Evolutionary conservation across 2,888 invertebrate species (phyloP), one percentile per base, ranked within the genome.

Genomic region (Drosophila prostipennis): DNA sequence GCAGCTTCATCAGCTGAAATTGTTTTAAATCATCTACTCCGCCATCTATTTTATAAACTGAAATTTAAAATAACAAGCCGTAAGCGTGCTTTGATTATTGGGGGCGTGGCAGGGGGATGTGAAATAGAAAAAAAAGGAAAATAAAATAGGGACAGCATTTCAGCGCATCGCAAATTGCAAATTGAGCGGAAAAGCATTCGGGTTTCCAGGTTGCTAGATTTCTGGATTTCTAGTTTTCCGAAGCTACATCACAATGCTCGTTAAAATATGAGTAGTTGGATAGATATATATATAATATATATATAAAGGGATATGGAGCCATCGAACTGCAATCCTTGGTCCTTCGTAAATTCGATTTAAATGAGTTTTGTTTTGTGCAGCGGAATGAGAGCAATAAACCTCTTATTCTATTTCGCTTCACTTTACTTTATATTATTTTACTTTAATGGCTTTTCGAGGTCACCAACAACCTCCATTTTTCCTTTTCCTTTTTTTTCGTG

Each of bases 1-100:
- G 58, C 45, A 58, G 61, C 58, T 45, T 46, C 36, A 42, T 45
- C 53, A 54, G 10, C 26, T 19, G 59, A 78, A 78, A 78, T 78
- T 78, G 77, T 78, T 78, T 78, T 78, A 78, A 78, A 78, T 80
- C 81, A 80, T 78, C 80, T 49, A 55, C 77, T 64, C 55, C 49
- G 64, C 52, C 61, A 46, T 69, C 76, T 53, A 54, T 76, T 76
- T 76, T 76, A 74, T 74, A 74, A 65, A 64, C 74, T 67, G 63
- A 72, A 78, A 78, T 78, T 81, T 81, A 78, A 81, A 78, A 80
- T 81, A 78, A 78, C 79, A 78, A 78, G 71, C 57, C 64, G 56
- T 76, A 59, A 74, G 74, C 74, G 74, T 74, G 74, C 74, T 71
- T 64, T 74, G 74, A 74, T 74, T 74, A 76, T 74, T 71, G 76